Conservation (phyloP, 2,797 vertebrate genomes). For the Varecia variegata region DNA sequence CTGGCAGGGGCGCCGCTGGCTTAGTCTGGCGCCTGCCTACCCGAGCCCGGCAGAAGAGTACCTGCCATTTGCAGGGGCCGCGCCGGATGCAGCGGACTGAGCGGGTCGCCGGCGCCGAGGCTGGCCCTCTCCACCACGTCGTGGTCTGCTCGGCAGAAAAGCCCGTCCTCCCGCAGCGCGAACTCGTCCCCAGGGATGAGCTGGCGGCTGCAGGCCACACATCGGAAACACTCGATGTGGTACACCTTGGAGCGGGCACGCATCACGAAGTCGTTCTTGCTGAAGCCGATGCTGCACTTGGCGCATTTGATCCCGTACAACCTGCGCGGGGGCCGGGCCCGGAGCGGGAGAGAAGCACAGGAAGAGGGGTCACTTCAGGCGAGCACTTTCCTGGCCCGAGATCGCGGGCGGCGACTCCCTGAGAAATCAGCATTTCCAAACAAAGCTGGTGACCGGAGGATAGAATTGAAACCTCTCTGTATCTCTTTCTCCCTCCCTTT, state of each 20-base stretch:
- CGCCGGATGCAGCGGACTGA: conserved; percentile 94
- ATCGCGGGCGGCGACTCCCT: background rate
- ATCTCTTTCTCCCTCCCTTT: background rate
- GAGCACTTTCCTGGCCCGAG: background rate
- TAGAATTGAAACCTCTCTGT: background rate
- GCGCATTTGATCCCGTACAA: conserved; percentile 98
- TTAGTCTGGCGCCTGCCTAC: background rate
- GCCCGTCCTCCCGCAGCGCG: conserved; percentile 94
- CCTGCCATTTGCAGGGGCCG: conserved; percentile 98
- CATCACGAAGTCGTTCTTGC: conserved; percentile 99
- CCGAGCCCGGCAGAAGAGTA: conserved; percentile 78
- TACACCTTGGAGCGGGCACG: conserved; percentile 96
- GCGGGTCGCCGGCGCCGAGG: conserved; percentile 91
- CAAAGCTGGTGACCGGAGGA: background rate
- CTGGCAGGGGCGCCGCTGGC: background rate
- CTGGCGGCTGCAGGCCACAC: conserved; percentile 97
- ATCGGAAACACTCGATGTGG: conserved; percentile 99
- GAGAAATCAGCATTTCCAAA: conserved; percentile 18
- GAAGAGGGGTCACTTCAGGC: conserved; percentile 63
- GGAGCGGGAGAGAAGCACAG: conserved; percentile 27
- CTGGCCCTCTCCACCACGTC: conserved; percentile 96
- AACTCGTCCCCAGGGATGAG: conserved; percentile 98
- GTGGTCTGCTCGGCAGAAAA: conserved; percentile 96
- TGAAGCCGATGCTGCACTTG: conserved; percentile 98
- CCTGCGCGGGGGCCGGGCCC: conserved; percentile 82